phyloP scores from a whole-genome alignment of 2,888 invertebrate genomes.

The Epicampocera succincta region DNA sequence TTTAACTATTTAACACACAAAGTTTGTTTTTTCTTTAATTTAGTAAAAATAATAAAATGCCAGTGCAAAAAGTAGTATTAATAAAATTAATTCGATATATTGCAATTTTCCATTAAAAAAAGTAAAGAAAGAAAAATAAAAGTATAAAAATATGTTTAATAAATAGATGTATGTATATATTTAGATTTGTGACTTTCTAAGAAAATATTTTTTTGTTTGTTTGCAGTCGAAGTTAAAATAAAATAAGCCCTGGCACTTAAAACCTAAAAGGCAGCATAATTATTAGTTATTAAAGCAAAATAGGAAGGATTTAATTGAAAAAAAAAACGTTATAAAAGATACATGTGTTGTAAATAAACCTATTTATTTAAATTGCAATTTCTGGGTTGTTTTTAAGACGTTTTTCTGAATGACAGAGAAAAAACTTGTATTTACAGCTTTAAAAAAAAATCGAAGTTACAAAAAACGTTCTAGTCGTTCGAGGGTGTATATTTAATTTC shows the following conservation, averaged over 20 bases:
- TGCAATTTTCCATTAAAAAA: slow-evolving; percentile 63
- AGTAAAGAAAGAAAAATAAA: slow-evolving; percentile 71
- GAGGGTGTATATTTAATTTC: slow-evolving; percentile 42
- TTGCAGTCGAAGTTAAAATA: background rate
- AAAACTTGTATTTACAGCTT: slow-evolving; percentile 55
- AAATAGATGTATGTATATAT: slow-evolving; percentile 15
- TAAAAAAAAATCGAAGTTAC: slow-evolving; percentile 20
- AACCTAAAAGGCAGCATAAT: background rate
- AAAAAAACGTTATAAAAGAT: slow-evolving; percentile 13
- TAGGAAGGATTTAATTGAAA: slow-evolving; percentile 55
- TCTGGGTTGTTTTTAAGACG: slow-evolving; percentile 46
- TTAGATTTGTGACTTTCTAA: slow-evolving; percentile 55
- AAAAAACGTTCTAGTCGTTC: slow-evolving; percentile 64
- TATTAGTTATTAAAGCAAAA: slow-evolving; percentile 45
- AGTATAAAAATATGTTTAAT: slow-evolving; percentile 75
- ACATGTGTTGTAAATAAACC: slow-evolving; percentile 53
- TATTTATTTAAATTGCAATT: slow-evolving; percentile 35
- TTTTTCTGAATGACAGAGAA: slow-evolving; percentile 45
- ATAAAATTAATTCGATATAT: slow-evolving; percentile 8
- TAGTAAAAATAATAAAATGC: slow-evolving; percentile 71
- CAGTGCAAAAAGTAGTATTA: slow-evolving; percentile 78
- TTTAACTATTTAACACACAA: slow-evolving; percentile 80
- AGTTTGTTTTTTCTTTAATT: slow-evolving; percentile 56
- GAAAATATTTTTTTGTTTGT: slow-evolving; percentile 60
- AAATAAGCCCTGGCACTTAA: slow-evolving; percentile 46